Base-by-base conservation (phyloP, 1,140 invertebrate species). In the Chrysoperla carnea region DNA sequence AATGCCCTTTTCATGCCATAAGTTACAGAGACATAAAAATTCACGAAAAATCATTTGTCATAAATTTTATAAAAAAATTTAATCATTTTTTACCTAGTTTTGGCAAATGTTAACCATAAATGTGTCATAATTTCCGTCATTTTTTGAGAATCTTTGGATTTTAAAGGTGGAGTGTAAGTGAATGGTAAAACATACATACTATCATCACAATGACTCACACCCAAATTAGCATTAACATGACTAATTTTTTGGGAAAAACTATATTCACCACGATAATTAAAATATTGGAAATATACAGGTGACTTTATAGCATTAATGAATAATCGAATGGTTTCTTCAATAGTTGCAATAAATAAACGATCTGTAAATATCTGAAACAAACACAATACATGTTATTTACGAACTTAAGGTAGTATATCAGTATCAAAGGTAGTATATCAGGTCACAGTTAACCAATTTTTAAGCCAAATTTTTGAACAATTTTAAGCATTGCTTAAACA, bases 141-240 rank as follows among this genome's bases (percentile, higher is more conserved):
- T 15, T 59, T 48, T 11, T 51, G 46, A 45, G 74, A 71, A 55
- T 43, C 44, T 60, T 47, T 29, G 0, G 27, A 45, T n/a, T 31
- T 31, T 9, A 27, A 36, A 2, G 31, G 31, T 4, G 56, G 42
- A 46, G 57, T 39, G 17, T 50, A 55, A 13, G 45, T 15, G 27
- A 54, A 52, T 28, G 58, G 52, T 14, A 69, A 41, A n/a, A 69
- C 46, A 40, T 63, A 55, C 9, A 55, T 53, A 12, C 57, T 46
- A 48, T 78, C 75, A 48, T 78, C 74, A 6, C 56, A 72, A 48
- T 78, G 74, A 46, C 62, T 62, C 1, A 75, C 72, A 47, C 73
- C 74, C 74, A 50, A 11, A 40, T 71, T 58, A 9, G 63, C 52
- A 0, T 62, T 56, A 11, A 58, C 66, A 12, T 51, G 43, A 14